These are phyloP conservation scores for Bubo bubo DNA, from an alignment of 2,113 vertebrate genomes.

Conservation along the genomic window DNA sequence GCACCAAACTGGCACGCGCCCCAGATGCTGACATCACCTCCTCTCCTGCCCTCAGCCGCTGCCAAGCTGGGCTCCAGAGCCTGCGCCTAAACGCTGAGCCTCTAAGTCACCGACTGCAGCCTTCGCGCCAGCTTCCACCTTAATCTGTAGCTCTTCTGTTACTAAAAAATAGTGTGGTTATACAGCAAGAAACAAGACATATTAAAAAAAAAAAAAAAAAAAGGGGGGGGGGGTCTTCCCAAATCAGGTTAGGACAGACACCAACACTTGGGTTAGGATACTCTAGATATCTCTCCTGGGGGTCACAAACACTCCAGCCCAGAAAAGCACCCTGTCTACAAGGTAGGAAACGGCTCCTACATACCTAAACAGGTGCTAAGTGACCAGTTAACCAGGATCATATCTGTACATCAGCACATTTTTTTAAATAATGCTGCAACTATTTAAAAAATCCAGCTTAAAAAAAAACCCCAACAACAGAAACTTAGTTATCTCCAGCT, in stretches of 20 bases:
- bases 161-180: neutral
- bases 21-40: slow-evolving; percentile 15
- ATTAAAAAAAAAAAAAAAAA: too few relatives aligned
- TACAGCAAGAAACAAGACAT: neutral
- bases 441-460: neutral
- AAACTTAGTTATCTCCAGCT: neutral
- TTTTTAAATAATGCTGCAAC: neutral
- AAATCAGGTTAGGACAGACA: neutral
- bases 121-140: neutral
- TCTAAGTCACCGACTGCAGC: neutral
- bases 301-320: neutral
- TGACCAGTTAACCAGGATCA: neutral
- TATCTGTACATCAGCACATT: neutral
- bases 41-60: neutral
- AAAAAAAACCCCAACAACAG: neutral
- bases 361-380: neutral
- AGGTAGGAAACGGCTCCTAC: neutral
- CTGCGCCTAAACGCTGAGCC: accelerated
- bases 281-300: neutral
- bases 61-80: neutral
- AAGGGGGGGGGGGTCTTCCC: neutral
- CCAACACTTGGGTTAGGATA: neutral
- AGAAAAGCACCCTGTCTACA: neutral
- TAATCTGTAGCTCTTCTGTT: neutral
- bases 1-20: neutral